Evolutionary conservation across 2,113 vertebrate genomes (phyloP).

Genomic region (Larimichthys crocea): DNA sequence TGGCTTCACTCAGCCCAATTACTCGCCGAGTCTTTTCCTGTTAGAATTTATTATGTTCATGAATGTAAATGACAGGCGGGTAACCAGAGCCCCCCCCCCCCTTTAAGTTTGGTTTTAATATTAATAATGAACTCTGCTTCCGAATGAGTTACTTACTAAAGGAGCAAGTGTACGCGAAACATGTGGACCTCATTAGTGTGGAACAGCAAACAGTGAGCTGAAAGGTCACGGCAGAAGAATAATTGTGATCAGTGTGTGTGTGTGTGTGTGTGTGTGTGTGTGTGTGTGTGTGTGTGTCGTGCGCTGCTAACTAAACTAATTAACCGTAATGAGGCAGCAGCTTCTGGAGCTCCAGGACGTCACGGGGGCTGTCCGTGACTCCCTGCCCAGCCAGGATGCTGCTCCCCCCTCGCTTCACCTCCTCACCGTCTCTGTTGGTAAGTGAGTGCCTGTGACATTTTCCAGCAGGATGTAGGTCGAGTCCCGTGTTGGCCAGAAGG

Average conservation of each 20-base stretch:
- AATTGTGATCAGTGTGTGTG: conserved; percentile 34
- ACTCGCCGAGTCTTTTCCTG: conserved; percentile 61
- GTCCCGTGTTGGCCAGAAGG: too few relatives aligned
- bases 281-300: conserved; percentile 40
- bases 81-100: conserved; percentile 16
- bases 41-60: conserved; percentile 69
- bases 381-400: conserved; percentile 33
- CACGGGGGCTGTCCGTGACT: not conserved
- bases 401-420: not conserved
- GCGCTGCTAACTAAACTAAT: conserved; percentile 55
- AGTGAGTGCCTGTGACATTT: not conserved
- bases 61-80: conserved; percentile 54
- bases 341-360: conserved; percentile 44
- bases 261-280: conserved; percentile 41
- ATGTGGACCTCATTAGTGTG: not conserved
- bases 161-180: too few relatives aligned
- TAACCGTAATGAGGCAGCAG: conserved; percentile 53
- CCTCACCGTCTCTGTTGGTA: not conserved
- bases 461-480: too few relatives aligned
- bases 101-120: not conserved
- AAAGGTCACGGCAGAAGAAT: conserved; percentile 15
- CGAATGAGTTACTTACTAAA: not conserved
- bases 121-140: conserved; percentile 9
- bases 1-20: conserved; percentile 55
- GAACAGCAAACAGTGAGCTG: not conserved